Base-by-base conservation (phyloP, 2,113 vertebrate genomes). In the Heterotilapia buettikoferi region DNA sequence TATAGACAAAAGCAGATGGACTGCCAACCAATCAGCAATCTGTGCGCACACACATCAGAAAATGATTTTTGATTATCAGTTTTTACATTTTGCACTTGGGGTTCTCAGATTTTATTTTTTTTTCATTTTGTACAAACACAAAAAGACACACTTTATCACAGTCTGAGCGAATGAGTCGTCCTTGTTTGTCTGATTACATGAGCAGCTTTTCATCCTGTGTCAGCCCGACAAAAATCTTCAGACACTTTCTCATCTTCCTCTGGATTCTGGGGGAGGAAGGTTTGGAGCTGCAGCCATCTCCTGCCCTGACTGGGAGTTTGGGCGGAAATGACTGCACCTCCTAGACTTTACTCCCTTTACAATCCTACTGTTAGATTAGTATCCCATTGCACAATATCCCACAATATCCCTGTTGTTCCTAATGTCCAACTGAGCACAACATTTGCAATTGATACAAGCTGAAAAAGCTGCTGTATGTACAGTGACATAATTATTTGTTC, bases 1-100 rank as follows among this genome's bases (percentile, higher is more conserved):
- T 89, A 92, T 86, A 87, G 84, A 93, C 57, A 61, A 61, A 61
- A 61, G 26, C 57, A 61, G 85, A 91, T 86, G 86, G 84, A 7
- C 45, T 21, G 82, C 84, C 82, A 86, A 84, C 71, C 81, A 88
- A 88, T 89, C 87, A 84, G 85, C 79, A 88, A 14, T 50, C 10
- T 9, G 52, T 82, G 40, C 1, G 47, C 73, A 16, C 33, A 88
- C 26, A 57, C 82, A 89, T 12, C 19, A 53, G 14, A 68, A 24
- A 18, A 8, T 21, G 3, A 73, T 80, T 53, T 3, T 24, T 29
- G 52, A 82, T 56, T 31, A 68, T 68, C 71, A 54, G 54, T 52
- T 85, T 52, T 80, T 50, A 36, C 45, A 33, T 73, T 82, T n/a
- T 73, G 14, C 16, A 7, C 21, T 43, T 5, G 54, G 9, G 21